Evolutionary conservation across 2,113 vertebrate species (phyloP).

Genomic region (Chiloscyllium plagiosum): DNA sequence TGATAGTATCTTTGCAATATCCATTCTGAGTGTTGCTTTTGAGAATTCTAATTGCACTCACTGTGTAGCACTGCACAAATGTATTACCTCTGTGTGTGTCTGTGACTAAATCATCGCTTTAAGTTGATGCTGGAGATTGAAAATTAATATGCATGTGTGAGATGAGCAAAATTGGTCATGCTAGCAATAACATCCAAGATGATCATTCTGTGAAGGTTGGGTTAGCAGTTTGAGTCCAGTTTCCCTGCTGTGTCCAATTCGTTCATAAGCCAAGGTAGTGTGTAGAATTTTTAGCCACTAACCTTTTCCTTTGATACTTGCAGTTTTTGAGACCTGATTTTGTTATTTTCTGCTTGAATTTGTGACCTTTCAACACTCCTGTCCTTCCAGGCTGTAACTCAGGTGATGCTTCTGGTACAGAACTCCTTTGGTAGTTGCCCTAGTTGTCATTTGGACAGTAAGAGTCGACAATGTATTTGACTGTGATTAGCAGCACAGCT

Average conservation of each 20-base stretch:
- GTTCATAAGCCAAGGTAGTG: background rate
- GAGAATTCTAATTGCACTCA: background rate
- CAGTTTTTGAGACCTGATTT: background rate
- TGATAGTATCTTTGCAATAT: background rate
- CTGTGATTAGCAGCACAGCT: background rate
- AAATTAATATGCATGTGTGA: background rate
- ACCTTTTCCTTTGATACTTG: background rate
- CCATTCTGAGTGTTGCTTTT: background rate
- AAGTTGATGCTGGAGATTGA: background rate
- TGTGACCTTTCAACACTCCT: background rate
- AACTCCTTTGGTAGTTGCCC: background rate
- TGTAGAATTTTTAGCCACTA: background rate
- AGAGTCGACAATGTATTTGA: background rate
- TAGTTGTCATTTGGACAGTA: background rate
- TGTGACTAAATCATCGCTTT: background rate
- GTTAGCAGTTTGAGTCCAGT: background rate
- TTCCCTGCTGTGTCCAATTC: background rate
- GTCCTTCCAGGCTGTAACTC: background rate
- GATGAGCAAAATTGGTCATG: background rate
- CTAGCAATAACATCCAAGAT: background rate
- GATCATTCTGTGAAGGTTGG: background rate
- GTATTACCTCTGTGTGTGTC: background rate
- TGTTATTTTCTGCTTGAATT: background rate
- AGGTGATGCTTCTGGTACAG: background rate
- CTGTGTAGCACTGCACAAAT: background rate